Evolutionary conservation across 2,888 invertebrate genomes (phyloP).

Genomic region (Hemaris fuciformis): DNA sequence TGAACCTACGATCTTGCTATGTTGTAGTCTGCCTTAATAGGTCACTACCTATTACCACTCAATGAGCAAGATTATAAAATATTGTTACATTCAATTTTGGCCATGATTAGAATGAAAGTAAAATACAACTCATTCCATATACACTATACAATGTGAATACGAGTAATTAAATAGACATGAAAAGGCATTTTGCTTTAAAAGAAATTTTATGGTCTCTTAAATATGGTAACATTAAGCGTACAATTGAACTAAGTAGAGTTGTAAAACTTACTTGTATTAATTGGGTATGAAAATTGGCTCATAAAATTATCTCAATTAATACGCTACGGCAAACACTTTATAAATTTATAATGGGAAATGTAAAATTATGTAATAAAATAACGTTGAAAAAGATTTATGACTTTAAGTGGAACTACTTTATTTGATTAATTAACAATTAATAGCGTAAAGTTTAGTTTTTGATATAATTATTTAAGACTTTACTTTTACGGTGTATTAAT

Average conservation of each 20-base stretch:
- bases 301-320: not conserved
- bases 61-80: no score
- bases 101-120: no score
- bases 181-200: not conserved
- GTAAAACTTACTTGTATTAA: not conserved
- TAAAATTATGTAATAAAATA: not conserved
- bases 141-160: no score
- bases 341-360: not conserved
- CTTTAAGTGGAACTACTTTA: not conserved
- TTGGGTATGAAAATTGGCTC: not conserved
- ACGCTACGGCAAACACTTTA: not conserved
- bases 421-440: not conserved
- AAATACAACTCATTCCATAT: no score
- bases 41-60: no score
- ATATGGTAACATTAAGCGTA: not conserved
- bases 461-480: not conserved
- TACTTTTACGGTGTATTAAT: not conserved
- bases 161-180: no score
- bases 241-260: not conserved
- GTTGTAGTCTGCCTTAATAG: no score
- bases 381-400: slow-evolving; percentile 1
- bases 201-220: not conserved
- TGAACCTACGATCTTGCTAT: no score
- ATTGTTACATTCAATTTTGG: no score
- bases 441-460: not conserved